Evolutionary conservation across 2,888 invertebrate species (phyloP).

Genomic region (Ellobium chinense): DNA sequence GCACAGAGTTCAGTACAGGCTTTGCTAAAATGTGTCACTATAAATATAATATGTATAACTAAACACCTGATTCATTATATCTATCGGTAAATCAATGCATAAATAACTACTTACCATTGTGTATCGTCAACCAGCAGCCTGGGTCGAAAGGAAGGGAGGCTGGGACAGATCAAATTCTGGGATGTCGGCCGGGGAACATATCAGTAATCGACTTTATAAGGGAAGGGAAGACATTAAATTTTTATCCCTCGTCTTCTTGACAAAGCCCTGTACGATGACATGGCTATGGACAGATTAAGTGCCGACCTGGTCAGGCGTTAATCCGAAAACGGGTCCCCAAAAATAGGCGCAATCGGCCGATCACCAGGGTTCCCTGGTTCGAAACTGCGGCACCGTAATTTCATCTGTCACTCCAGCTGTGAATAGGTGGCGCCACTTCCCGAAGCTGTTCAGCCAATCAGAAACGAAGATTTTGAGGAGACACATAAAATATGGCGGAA

Average conservation of each 20-base stretch:
- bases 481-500: too few relatives aligned
- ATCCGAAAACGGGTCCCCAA: background rate
- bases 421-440: background rate
- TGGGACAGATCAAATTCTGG: background rate
- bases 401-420: background rate
- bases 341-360: background rate
- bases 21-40: too few relatives aligned
- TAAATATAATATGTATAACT: too few relatives aligned
- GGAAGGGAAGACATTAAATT: background rate
- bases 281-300: background rate
- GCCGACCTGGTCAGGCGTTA: background rate
- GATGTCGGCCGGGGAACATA: background rate
- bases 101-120: background rate
- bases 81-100: background rate
- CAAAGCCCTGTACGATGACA: background rate
- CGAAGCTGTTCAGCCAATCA: background rate
- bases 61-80: too few relatives aligned
- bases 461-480: too few relatives aligned
- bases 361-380: background rate
- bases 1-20: too few relatives aligned
- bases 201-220: slow-evolving; percentile 12
- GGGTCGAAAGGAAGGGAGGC: background rate
- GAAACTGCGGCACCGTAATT: background rate
- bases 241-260: background rate
- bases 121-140: background rate